Conservation (phyloP, 2,888 invertebrate genomes). For the Nymphalis urticae region DNA sequence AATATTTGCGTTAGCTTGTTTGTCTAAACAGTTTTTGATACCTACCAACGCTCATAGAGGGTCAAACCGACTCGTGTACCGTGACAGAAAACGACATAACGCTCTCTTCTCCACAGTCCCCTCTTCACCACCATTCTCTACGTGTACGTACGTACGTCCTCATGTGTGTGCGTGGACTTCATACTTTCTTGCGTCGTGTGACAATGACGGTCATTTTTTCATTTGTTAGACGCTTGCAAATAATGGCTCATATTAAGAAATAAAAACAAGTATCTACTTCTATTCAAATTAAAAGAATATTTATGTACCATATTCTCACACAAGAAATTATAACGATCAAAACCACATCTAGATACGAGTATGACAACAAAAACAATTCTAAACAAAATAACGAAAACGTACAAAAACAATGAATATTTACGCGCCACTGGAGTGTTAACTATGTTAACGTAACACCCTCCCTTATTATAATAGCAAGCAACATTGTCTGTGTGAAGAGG, state of each 20-base stretch:
- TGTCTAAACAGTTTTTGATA: too few relatives aligned
- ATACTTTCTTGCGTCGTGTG: too few relatives aligned
- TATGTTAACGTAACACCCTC: constrained; percentile 23
- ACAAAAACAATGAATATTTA: constrained; percentile 26
- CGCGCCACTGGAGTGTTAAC: constrained; percentile 23
- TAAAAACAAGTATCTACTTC: not conserved
- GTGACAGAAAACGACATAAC: too few relatives aligned
- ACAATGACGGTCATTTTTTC: too few relatives aligned
- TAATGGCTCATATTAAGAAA: not conserved
- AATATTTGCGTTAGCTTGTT: too few relatives aligned
- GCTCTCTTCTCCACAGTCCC: too few relatives aligned
- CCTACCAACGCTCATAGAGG: too few relatives aligned
- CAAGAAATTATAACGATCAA: not conserved
- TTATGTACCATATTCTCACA: not conserved
- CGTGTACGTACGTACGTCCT: too few relatives aligned
- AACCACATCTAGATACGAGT: not conserved
- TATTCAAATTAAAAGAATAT: not conserved
- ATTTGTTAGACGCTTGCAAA: too few relatives aligned
- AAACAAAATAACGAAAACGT: not conserved
- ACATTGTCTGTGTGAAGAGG: constrained; percentile 35
- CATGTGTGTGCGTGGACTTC: too few relatives aligned
- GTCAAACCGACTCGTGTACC: too few relatives aligned
- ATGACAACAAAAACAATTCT: not conserved
- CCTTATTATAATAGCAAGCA: constrained; percentile 35
- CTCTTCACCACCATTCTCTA: too few relatives aligned